These are phyloP conservation scores for Oscheius onirici DNA, from an alignment of 2,888 invertebrate species.

Conservation along the genomic window DNA sequence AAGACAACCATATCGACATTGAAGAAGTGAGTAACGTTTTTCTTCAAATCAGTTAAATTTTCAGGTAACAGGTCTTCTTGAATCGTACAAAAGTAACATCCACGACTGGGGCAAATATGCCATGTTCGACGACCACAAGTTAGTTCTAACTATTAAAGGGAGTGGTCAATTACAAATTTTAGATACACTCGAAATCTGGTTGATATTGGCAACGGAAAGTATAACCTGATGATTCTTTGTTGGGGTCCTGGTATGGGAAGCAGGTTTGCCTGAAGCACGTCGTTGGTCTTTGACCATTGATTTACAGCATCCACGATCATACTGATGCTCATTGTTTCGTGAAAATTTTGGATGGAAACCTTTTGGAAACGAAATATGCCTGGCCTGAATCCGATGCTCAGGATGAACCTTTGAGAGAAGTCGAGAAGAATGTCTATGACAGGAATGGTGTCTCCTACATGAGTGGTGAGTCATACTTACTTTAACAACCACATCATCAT, in stretches of 20 bases:
- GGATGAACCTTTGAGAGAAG: constrained; percentile 77
- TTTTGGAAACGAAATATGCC: constrained; percentile 85
- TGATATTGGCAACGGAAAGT: constrained; percentile 93
- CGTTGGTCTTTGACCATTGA: neutral
- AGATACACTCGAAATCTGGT: constrained; percentile 96
- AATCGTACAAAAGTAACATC: constrained; percentile 85
- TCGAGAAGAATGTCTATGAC: constrained; percentile 78
- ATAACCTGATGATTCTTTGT: constrained; percentile 95
- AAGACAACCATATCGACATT: constrained; percentile 83
- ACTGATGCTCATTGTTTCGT: constrained; percentile 96
- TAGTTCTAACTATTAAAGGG: constrained; percentile 14
- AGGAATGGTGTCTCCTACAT: constrained; percentile 90
- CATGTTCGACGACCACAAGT: constrained; percentile 85
- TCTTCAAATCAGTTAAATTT: neutral
- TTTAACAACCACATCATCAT: neutral
- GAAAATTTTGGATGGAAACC: constrained; percentile 84
- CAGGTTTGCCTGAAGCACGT: constrained; percentile 73
- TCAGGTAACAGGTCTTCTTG: constrained; percentile 77
- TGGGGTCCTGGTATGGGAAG: constrained; percentile 87
- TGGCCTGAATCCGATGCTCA: constrained; percentile 78
- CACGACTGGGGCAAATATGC: constrained; percentile 93
- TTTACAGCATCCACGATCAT: constrained; percentile 88
- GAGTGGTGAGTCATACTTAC: constrained; percentile 79
- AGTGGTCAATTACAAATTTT: constrained; percentile 7
- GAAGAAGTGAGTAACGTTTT: constrained; percentile 80